Conservation (phyloP, 2,888 invertebrate species). For the Drosophila villosipedis region DNA sequence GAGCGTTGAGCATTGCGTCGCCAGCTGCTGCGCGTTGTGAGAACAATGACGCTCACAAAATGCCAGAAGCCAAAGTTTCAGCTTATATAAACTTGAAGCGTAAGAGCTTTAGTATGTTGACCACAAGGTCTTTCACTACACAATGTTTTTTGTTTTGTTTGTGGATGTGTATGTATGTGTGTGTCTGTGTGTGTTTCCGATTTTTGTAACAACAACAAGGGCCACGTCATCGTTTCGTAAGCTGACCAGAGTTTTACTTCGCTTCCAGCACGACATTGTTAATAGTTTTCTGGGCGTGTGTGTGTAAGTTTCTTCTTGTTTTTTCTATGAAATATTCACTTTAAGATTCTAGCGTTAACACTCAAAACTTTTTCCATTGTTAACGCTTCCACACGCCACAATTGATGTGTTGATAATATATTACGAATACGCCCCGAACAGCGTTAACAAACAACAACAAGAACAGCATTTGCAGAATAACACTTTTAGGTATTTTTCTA, state of each 20-base stretch:
- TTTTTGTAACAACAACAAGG: slow-evolving; percentile 21
- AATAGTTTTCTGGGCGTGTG: slow-evolving; percentile 5
- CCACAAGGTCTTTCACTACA: slow-evolving; percentile 42
- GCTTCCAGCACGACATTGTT: slow-evolving; percentile 39
- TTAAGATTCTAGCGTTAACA: slow-evolving; percentile 25
- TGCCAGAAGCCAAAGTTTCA: slow-evolving; percentile 27
- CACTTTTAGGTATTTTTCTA: slow-evolving; percentile 4
- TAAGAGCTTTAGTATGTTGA: slow-evolving; percentile 37
- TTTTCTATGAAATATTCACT: slow-evolving; percentile 32
- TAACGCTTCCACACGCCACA: slow-evolving; percentile 33
- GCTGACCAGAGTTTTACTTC: slow-evolving; percentile 37
- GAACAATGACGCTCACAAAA: slow-evolving; percentile 52
- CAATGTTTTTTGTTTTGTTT: slow-evolving; percentile 3
- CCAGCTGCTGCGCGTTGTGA: slow-evolving; percentile 12
- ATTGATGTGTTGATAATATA: slow-evolving; percentile 44
- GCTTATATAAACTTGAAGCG: slow-evolving; percentile 27
- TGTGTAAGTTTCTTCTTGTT: slow-evolving; percentile 3
- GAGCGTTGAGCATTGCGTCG: slow-evolving; percentile 2
- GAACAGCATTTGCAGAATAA: slow-evolving; percentile 4
- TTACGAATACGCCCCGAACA: slow-evolving; percentile 53
- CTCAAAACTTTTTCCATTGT: slow-evolving; percentile 49
- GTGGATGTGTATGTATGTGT: background rate
- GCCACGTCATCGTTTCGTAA: slow-evolving; percentile 60
- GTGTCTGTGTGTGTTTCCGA: background rate
- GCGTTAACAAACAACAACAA: slow-evolving; percentile 9